These are phyloP conservation scores for Aphidius ervi DNA, from an alignment of 1,140 invertebrate species.

Conservation along the genomic window DNA sequence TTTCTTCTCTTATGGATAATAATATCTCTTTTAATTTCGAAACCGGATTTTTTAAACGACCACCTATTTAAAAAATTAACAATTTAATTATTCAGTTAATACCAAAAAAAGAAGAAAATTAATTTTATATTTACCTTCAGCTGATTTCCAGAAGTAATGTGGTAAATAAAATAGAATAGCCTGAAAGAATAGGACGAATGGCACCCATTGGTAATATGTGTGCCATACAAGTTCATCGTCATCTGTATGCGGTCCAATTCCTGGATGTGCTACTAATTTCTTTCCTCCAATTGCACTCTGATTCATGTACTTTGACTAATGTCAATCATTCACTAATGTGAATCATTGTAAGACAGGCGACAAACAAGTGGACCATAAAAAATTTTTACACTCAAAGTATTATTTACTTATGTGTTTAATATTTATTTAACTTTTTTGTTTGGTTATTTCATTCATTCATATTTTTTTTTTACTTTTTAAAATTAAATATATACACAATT, in stretches of 20 bases:
- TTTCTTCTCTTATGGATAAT: slow-evolving; percentile 57
- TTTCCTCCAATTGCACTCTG: slow-evolving; percentile 57
- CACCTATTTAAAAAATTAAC: slow-evolving; percentile 49
- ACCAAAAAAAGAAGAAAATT: background rate
- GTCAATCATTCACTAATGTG: too few relatives aligned
- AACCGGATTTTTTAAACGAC: slow-evolving; percentile 63
- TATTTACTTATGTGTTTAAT: background rate
- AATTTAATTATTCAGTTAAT: background rate
- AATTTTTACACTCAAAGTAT: too few relatives aligned
- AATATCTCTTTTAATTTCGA: slow-evolving; percentile 64
- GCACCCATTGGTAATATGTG: slow-evolving; percentile 90
- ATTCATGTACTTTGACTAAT: slow-evolving; percentile 63
- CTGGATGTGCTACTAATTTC: slow-evolving; percentile 63
- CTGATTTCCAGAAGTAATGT: slow-evolving; percentile 72
- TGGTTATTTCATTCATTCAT: background rate
- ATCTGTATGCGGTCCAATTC: slow-evolving; percentile 60
- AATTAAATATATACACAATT: background rate
- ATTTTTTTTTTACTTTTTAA: background rate
- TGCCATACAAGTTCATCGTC: slow-evolving; percentile 59
- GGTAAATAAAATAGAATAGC: slow-evolving; percentile 73
- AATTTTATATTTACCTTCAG: slow-evolving; percentile 64
- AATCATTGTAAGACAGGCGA: too few relatives aligned
- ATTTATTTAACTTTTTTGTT: background rate
- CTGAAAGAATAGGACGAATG: slow-evolving; percentile 75
- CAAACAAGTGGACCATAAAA: too few relatives aligned